Evolutionary conservation across 2,888 invertebrate species (phyloP).

Genomic region (Ptychoptera albimana): DNA sequence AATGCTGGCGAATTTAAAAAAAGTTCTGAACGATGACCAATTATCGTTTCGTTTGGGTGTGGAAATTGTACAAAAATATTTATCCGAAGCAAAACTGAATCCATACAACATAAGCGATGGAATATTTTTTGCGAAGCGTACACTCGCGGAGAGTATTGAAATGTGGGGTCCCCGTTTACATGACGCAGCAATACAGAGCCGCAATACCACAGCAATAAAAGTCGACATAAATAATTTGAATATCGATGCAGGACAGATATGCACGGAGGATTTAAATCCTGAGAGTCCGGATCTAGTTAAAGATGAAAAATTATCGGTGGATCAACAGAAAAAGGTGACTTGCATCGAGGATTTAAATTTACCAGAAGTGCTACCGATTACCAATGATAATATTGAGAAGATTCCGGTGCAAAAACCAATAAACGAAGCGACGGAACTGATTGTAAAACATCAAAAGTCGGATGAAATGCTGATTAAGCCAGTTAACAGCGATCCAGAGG

Average conservation of each 20-base stretch:
- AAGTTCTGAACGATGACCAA: constrained; percentile 39
- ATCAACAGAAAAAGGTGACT: constrained; percentile 8
- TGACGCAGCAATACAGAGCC: constrained; percentile 19
- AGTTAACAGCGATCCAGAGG: constrained; percentile 19
- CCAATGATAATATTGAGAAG: too few relatives aligned
- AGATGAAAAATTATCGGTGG: constrained; percentile 21
- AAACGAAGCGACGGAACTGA: too few relatives aligned
- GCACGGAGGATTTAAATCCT: constrained; percentile 32
- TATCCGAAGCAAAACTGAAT: constrained; percentile 21
- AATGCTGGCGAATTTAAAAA: constrained; percentile 35
- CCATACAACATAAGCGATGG: constrained; percentile 39
- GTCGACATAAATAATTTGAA: constrained; percentile 7
- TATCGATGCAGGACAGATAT: constrained; percentile 23
- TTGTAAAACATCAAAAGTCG: neutral
- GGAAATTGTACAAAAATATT: constrained; percentile 52
- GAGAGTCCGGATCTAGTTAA: constrained; percentile 10
- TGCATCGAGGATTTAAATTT: neutral
- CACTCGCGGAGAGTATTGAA: constrained; percentile 51
- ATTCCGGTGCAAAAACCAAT: too few relatives aligned
- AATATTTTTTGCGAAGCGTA: constrained; percentile 44
- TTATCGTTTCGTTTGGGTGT: constrained; percentile 60
- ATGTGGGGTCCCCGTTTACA: constrained; percentile 49
- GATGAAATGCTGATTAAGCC: neutral
- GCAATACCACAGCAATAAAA: too few relatives aligned
- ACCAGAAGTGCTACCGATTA: too few relatives aligned